Evolutionary conservation across 2,797 vertebrate genomes (phyloP).

Genomic region (Nyctalus aviator): DNA sequence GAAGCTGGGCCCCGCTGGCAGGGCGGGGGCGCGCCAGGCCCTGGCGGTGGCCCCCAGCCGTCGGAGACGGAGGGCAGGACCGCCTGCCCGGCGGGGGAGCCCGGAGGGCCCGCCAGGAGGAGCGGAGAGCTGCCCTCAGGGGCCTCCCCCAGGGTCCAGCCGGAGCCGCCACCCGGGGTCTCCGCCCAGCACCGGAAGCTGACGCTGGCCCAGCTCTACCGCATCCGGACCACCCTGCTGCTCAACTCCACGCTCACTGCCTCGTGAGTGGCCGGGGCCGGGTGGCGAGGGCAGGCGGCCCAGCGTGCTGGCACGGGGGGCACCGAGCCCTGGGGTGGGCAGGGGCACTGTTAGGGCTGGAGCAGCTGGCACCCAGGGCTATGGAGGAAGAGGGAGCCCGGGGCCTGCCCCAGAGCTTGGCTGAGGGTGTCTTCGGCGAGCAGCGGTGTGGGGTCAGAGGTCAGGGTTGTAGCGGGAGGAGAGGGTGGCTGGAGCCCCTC

Average conservation of each 20-base stretch:
- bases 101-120: not conserved
- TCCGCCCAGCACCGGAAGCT: constrained; percentile 88
- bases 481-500: not conserved
- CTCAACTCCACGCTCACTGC: constrained; percentile 98
- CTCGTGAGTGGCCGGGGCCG: constrained; percentile 91
- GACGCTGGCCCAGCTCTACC: constrained; percentile 93
- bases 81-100: not conserved
- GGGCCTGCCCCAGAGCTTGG: not conserved
- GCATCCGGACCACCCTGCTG: constrained; percentile 95
- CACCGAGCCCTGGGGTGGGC: accelerated
- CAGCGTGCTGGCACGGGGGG: not conserved
- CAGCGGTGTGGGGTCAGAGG: not conserved
- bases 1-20: constrained; percentile 21
- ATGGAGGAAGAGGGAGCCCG: not conserved
- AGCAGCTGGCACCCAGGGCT: not conserved
- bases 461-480: not conserved
- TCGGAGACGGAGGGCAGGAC: constrained; percentile 76
- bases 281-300: not conserved
- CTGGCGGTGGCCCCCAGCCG: constrained; percentile 82
- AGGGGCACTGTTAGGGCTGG: not conserved
- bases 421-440: accelerated
- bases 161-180: constrained; percentile 85
- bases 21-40: not conserved
- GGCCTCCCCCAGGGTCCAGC: constrained; percentile 83
- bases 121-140: constrained; percentile 42